phyloP scores from a whole-genome alignment of 2,888 invertebrate genomes.

The Aporophyla lueneburgensis region DNA sequence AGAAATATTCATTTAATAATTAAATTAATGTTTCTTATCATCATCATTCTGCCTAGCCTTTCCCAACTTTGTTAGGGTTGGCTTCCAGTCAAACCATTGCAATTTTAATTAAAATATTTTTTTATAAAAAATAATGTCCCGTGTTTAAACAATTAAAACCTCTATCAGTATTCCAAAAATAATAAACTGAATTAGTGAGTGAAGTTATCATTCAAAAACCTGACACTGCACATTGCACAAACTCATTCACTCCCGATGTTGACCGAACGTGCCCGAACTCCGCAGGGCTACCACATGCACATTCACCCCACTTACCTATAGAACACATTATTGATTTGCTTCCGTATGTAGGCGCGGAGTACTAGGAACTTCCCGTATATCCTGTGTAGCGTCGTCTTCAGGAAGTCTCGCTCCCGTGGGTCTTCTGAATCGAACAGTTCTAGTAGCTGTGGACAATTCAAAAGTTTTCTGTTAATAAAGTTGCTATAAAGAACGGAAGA shows the following conservation, averaged over 20 bases:
- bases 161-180: not conserved
- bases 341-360: slow-evolving; percentile 98
- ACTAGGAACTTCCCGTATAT: slow-evolving; percentile 99
- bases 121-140: too few relatives aligned
- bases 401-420: slow-evolving; percentile 98
- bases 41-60: too few relatives aligned
- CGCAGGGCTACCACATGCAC: not conserved
- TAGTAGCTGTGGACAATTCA: slow-evolving; percentile 92
- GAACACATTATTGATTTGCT: slow-evolving; percentile 99
- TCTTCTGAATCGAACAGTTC: slow-evolving; percentile 99
- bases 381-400: slow-evolving; percentile 99
- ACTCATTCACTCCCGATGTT: not conserved
- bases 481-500: too few relatives aligned
- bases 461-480: slow-evolving; percentile 1
- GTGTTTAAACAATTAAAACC: not conserved
- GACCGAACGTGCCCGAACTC: slow-evolving; percentile 3
- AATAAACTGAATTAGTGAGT: not conserved
- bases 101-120: too few relatives aligned
- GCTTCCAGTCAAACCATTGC: too few relatives aligned
- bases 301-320: slow-evolving; percentile 91
- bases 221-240: not conserved
- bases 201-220: not conserved
- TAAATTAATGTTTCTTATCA: not conserved
- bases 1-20: not conserved
- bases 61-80: too few relatives aligned